Conservation (phyloP, 2,113 vertebrate genomes). For the Mellivora capensis region DNA sequence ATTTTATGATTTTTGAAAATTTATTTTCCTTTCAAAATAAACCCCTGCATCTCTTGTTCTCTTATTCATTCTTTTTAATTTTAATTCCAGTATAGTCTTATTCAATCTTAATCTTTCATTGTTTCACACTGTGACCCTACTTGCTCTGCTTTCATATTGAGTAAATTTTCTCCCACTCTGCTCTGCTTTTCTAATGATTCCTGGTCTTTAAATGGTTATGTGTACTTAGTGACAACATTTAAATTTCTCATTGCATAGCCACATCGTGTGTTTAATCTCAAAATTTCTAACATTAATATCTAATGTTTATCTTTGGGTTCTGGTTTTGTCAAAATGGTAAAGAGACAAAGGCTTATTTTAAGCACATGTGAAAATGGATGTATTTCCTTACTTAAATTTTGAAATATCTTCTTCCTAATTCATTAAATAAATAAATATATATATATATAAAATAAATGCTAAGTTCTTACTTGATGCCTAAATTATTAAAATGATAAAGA, state of each 20-base stretch:
- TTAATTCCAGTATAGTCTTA: neutral
- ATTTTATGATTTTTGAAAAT: neutral
- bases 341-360: neutral
- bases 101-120: rapidly evolving
- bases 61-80: neutral
- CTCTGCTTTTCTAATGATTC: neutral
- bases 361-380: neutral
- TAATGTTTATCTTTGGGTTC: conserved; percentile 3
- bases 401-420: neutral
- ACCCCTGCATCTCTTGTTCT: neutral
- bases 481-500: neutral
- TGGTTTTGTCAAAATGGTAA: neutral
- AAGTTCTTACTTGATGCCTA: neutral
- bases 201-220: neutral
- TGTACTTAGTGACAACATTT: neutral
- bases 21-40: neutral
- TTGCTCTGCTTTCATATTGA: neutral
- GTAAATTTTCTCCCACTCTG: neutral
- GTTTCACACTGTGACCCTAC: neutral
- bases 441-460: neutral
- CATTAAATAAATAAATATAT: neutral
- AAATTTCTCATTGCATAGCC: neutral
- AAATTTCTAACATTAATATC: neutral
- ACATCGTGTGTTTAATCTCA: neutral
- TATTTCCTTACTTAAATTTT: conserved; percentile 7